phyloP scores from a whole-genome alignment of 2,888 invertebrate genomes.

The Brachypalpus laphriformis region DNA sequence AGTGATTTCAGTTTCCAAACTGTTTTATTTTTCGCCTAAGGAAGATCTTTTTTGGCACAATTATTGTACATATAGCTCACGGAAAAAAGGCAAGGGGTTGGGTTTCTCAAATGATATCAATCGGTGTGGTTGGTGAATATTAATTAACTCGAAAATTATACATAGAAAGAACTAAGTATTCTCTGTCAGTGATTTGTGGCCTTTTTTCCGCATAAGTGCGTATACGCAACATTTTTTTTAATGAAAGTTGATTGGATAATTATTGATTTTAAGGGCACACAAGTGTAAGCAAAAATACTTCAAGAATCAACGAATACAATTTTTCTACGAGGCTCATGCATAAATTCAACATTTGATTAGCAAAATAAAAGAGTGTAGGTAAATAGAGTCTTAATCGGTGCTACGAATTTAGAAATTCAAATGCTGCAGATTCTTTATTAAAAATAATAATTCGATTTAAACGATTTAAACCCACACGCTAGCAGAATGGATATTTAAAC shows the following conservation, averaged over 20 bases:
- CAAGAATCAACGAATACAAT: too few species aligned
- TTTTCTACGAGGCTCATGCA: too few species aligned
- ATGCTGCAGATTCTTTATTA: too few species aligned
- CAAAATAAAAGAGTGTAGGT: too few species aligned
- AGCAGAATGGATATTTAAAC: too few species aligned
- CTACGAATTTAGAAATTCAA: too few species aligned
- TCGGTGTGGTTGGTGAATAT: not conserved
- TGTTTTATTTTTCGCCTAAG: not conserved
- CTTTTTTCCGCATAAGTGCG: not conserved
- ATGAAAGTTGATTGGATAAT: not conserved
- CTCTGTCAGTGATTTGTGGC: not conserved
- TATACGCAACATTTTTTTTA: not conserved
- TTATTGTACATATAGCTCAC: not conserved
- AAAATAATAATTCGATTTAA: too few species aligned
- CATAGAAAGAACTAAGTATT: not conserved
- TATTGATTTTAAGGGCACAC: not conserved
- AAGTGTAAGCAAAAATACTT: too few species aligned
- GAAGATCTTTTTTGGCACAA: not conserved
- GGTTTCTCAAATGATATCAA: not conserved
- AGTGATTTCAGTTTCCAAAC: slow-evolving; percentile 20
- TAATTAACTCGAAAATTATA: not conserved
- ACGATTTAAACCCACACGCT: too few species aligned
- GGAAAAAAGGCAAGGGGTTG: not conserved
- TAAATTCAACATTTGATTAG: too few species aligned
- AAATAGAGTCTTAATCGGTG: too few species aligned